A percentile compares a stretch with the other conserved stretches of the same genome.
phyloP scores from a whole-genome alignment of 2,113 vertebrate genomes.

The Silurus asotus region DNA sequence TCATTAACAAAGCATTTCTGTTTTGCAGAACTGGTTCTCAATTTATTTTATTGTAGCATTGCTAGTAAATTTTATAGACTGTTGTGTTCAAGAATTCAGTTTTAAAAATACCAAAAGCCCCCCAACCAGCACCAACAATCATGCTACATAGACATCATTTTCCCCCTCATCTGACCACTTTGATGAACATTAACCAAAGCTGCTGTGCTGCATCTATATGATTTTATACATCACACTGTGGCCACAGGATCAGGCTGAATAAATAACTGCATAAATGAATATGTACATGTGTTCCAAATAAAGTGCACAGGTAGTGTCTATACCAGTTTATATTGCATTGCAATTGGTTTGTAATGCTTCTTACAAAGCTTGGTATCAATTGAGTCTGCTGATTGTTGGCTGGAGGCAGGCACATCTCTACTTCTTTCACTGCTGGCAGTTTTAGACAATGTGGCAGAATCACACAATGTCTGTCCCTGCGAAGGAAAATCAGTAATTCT shows the following conservation, averaged over 20 bases:
- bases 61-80: too few species aligned
- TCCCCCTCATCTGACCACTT: background rate
- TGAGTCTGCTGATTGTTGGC: background rate
- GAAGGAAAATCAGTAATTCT: background rate
- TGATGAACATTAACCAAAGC: background rate
- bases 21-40: too few species aligned
- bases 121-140: background rate
- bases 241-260: background rate
- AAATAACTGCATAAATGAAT: background rate
- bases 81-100: background rate
- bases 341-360: background rate
- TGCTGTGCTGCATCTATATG: background rate
- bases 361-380: slow-evolving; percentile 1
- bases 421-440: background rate
- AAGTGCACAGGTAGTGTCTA: background rate
- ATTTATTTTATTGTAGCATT: too few species aligned
- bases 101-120: background rate
- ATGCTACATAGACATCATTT: background rate
- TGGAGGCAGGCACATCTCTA: background rate
- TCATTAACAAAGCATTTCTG: too few species aligned
- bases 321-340: background rate
- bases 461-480: background rate
- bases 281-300: background rate
- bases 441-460: background rate
- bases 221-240: background rate